Evolutionary conservation across 2,113 vertebrate species (phyloP).

Genomic region (Camelus dromedarius): DNA sequence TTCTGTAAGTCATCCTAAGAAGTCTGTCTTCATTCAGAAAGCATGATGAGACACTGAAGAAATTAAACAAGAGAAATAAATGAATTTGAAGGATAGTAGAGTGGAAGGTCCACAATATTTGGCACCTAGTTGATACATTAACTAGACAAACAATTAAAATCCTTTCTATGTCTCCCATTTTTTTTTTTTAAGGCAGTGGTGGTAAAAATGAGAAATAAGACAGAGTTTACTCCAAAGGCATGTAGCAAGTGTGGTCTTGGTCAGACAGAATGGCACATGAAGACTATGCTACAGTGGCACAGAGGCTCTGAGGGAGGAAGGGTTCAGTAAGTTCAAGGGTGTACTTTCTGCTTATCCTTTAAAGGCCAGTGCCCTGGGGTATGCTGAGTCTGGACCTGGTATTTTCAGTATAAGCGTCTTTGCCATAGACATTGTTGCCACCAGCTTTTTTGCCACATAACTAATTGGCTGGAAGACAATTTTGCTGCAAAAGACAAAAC

Average conservation of each 20-base stretch:
- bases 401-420: neutral
- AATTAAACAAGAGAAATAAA: neutral
- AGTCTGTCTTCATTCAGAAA: neutral
- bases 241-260: neutral
- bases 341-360: neutral
- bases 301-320: neutral
- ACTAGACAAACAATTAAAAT: neutral
- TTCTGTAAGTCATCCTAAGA: neutral
- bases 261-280: neutral
- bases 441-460: neutral
- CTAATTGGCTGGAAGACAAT: neutral
- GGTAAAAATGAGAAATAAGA: neutral
- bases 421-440: neutral
- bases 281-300: neutral
- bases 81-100: neutral
- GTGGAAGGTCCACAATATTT: neutral
- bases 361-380: neutral
- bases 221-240: neutral
- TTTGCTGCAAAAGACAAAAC: neutral
- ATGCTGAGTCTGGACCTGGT: neutral
- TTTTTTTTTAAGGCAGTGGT: neutral
- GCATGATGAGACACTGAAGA: too few species aligned
- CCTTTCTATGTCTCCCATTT: neutral
- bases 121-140: neutral
- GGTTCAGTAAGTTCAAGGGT: neutral